phyloP scores from a whole-genome alignment of 2,113 vertebrate genomes.

The Microcebus lehilahytsara region DNA sequence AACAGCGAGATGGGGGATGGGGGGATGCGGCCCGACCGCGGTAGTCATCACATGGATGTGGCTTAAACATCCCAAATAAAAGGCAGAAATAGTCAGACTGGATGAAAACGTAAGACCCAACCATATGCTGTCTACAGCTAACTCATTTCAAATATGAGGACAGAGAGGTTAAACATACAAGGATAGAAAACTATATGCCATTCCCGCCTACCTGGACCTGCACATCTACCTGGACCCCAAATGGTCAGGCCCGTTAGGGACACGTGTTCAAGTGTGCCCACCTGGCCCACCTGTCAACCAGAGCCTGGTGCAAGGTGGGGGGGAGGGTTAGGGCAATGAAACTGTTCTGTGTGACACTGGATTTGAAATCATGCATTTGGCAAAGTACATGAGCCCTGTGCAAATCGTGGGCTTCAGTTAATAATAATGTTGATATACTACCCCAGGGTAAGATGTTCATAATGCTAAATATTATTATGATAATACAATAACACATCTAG shows the following conservation, averaged over 20 bases:
- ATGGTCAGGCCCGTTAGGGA: neutral
- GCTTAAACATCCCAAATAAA: fast-evolving
- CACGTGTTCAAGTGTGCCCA: fast-evolving
- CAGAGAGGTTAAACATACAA: neutral
- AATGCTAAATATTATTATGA: too few species aligned
- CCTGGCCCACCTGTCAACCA: fast-evolving
- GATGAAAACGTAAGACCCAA: neutral
- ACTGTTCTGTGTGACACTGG: fast-evolving
- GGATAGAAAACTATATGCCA: fast-evolving
- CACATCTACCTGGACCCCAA: neutral
- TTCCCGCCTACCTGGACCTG: neutral
- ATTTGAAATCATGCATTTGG: fast-evolving
- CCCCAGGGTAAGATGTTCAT: fast-evolving
- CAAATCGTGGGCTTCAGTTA: fast-evolving
- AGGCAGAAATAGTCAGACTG: neutral
- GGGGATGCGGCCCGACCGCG: fast-evolving
- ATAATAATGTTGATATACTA: too few species aligned
- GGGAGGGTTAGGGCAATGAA: neutral
- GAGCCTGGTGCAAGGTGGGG: too few species aligned
- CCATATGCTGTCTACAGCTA: fast-evolving
- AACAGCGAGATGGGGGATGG: fast-evolving
- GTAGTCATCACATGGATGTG: fast-evolving
- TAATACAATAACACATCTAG: neutral
- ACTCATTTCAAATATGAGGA: neutral
- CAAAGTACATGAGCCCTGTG: neutral